Base-by-base conservation (phyloP, 1,140 invertebrate species). In the Whitmania pigra region DNA sequence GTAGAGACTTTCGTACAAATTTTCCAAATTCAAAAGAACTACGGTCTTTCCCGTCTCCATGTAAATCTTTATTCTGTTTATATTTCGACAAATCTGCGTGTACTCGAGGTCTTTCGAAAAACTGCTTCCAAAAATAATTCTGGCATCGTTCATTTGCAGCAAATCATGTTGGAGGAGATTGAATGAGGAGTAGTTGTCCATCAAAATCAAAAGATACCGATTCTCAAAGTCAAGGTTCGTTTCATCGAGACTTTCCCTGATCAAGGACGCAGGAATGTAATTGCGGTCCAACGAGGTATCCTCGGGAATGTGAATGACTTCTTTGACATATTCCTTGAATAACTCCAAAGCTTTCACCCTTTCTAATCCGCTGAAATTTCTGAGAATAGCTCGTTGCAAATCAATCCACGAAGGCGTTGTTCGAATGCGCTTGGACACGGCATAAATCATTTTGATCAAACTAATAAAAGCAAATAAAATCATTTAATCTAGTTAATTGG, bases 41-140 rank as follows among this genome's bases (percentile, higher is more conserved):
- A 81, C 77, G 0, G 80, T 80, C 43, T 76, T 78, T 18, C 80
- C 80, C 0, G 77, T 80, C 73, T 81, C 80, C 80, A 82, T 82
- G 72, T 79, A 80, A 17, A 79, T 77, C 69, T 82, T 82, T 67
- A 82, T 81, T 3, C 78, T 71, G 74, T 81, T 81, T 73, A 82
- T 81, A 71, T 81, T 81, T 3, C 80, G 74, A 73, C 80, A 81
- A 22, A 81, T 76, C 79, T 81, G 79, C 29, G 80, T 80, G 66
- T 80, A 81, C 73, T 79, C 78, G 60, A 79, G 78, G 69, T 81
- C 80, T 72, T 78, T 79, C 7, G 77, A 76, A 67, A 81, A 81
- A 71, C 78, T 81, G 69, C 78, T 79, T n/a, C 80, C 79, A 77
- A 80, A 80, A 57, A 80, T 79, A 36, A 77, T 77, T 25, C 76